A percentile compares a stretch with the other conserved stretches of the same genome.
Conservation (phyloP, 2,888 invertebrate genomes). For the Tiliacea citrago region DNA sequence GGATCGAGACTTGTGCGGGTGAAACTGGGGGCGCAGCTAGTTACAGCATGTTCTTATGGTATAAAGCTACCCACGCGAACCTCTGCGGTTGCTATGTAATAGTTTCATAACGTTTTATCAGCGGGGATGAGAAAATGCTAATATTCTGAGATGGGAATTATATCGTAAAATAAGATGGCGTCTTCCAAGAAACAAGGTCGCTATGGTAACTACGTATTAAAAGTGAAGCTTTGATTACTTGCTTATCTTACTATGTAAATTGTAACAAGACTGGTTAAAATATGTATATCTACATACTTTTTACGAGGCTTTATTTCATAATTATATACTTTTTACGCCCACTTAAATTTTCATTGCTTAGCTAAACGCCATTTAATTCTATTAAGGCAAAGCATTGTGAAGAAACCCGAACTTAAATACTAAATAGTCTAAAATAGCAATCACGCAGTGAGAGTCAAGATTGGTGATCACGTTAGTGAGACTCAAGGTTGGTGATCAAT, state of each 20-base stretch:
- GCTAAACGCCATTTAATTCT: neutral
- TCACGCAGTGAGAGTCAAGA: neutral
- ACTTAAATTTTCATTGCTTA: neutral
- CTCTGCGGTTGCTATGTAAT: constrained; percentile 7
- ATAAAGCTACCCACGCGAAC: neutral
- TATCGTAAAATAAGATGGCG: constrained; percentile 45
- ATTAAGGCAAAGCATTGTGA: neutral
- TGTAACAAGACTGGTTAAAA: neutral
- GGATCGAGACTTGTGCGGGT: no score
- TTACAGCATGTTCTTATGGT: neutral
- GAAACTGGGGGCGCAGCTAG: no score
- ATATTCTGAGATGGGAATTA: constrained; percentile 33
- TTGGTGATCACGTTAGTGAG: neutral
- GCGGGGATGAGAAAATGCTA: constrained; percentile 44
- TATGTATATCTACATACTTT: neutral
- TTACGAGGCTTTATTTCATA: neutral
- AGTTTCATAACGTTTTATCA: constrained; percentile 51
- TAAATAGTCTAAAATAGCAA: neutral
- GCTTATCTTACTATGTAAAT: neutral
- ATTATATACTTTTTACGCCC: neutral
- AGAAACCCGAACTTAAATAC: neutral
- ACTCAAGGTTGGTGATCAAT: neutral
- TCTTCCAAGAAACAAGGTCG: neutral
- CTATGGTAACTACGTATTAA: constrained; percentile 10
- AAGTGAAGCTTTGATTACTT: constrained; percentile 11